Conservation (phyloP, 35 echinoderm and acorn worm genomes). For the Strongylocentrotus purpuratus region DNA sequence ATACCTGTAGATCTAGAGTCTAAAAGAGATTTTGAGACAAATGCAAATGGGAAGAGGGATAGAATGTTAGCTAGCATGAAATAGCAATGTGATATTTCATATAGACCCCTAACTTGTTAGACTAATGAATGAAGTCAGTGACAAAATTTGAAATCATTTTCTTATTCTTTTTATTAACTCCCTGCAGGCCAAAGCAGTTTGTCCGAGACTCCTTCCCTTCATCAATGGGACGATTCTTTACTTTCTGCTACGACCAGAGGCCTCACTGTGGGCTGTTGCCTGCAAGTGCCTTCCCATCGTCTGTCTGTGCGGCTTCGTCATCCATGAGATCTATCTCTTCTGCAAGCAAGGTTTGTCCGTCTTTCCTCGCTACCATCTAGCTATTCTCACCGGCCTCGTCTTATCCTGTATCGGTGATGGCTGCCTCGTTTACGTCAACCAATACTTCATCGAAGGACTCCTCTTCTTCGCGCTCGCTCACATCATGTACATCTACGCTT, state of each 20-base stretch:
- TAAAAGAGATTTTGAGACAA: too few relatives aligned
- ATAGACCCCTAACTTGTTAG: too few relatives aligned
- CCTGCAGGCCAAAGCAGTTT: slow-evolving; percentile 75
- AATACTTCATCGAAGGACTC: slow-evolving; percentile 87
- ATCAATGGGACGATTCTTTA: slow-evolving; percentile 75
- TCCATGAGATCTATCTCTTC: slow-evolving; percentile 58
- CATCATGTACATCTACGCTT: slow-evolving; percentile 81
- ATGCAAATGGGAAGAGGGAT: too few relatives aligned
- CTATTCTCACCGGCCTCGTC: slow-evolving; percentile 79
- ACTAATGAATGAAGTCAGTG: neutral
- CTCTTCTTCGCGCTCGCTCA: slow-evolving; percentile 88
- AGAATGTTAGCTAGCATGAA: too few relatives aligned
- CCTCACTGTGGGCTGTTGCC: slow-evolving; percentile 66
- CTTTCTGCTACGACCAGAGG: slow-evolving; percentile 66
- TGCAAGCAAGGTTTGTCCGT: slow-evolving; percentile 57
- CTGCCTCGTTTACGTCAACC: slow-evolving; percentile 80
- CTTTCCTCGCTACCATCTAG: slow-evolving; percentile 71
- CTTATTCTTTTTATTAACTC: neutral
- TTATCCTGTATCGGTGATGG: slow-evolving; percentile 89
- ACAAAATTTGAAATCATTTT: neutral
- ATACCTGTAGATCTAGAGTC: too few relatives aligned
- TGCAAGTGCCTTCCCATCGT: slow-evolving; percentile 91
- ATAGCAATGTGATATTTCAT: too few relatives aligned
- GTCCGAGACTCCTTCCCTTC: slow-evolving; percentile 84
- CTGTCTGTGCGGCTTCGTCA: slow-evolving; percentile 81